These are phyloP conservation scores for Drosophila trichaetosa DNA, from an alignment of 2,888 invertebrate genomes.

Conservation along the genomic window DNA sequence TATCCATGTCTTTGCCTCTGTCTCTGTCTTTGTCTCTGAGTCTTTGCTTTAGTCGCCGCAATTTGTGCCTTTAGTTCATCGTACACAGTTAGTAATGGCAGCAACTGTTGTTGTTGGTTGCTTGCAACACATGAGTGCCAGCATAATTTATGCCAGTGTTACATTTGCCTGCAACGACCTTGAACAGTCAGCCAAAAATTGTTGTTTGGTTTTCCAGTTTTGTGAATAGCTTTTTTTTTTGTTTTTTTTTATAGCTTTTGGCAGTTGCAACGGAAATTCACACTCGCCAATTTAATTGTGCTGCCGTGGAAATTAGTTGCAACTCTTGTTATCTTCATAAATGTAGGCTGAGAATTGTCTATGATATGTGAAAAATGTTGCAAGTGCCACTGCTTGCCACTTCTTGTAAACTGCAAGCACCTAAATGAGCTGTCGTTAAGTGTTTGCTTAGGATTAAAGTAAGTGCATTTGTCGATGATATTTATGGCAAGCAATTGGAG, in stretches of 20 bases:
- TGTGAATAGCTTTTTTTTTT: constrained; percentile 16
- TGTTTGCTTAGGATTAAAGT: constrained; percentile 10
- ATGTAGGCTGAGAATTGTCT: constrained; percentile 42
- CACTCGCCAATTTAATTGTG: constrained; percentile 73
- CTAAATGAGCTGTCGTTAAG: constrained; percentile 9
- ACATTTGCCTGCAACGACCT: constrained; percentile 76
- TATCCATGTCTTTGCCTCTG: constrained; percentile 25
- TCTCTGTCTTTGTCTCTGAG: background rate
- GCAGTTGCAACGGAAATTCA: constrained; percentile 73
- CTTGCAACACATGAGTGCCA: constrained; percentile 50
- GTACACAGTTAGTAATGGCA: constrained; percentile 62
- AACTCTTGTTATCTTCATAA: constrained; percentile 41
- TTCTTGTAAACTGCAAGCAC: background rate
- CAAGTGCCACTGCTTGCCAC: constrained; percentile 13
- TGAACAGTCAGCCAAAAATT: constrained; percentile 62
- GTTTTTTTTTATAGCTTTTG: constrained; percentile 27
- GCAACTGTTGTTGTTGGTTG: constrained; percentile 38
- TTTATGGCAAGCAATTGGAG: constrained; percentile 53
- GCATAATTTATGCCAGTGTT: constrained; percentile 78
- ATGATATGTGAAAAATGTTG: constrained; percentile 26
- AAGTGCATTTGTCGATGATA: constrained; percentile 58
- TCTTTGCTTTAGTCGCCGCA: constrained; percentile 40
- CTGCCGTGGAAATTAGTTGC: constrained; percentile 62
- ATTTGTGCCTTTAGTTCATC: constrained; percentile 49
- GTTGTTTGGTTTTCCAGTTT: constrained; percentile 42